Percentiles rank a stretch among this genome's conserved stretches.
These are phyloP conservation scores for Penelope pileata DNA, from an alignment of 2,113 vertebrate genomes.

Conservation along the genomic window DNA sequence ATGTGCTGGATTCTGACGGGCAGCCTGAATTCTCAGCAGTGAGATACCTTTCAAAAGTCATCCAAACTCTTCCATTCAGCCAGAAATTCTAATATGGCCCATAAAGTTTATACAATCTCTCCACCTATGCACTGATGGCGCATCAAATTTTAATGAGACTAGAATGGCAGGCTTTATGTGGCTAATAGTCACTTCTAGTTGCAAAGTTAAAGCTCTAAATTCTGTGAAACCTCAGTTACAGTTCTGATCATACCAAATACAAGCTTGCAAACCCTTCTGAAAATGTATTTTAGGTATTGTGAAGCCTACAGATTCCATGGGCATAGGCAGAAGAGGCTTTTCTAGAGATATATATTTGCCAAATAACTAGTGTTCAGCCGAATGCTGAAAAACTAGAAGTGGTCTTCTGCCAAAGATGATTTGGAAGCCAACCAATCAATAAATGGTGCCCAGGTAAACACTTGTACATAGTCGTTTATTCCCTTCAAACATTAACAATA, in stretches of 20 bases:
- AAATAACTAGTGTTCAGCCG: not conserved
- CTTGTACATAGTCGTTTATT: not conserved
- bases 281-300: not conserved
- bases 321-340: not conserved
- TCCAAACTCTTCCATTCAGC: not conserved
- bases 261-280: not conserved
- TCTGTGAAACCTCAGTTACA: not conserved
- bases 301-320: not conserved
- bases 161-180: fast-evolving
- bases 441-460: not conserved
- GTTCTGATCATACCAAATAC: not conserved
- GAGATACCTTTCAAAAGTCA: not conserved
- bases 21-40: not conserved
- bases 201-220: not conserved
- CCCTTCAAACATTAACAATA: not conserved
- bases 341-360: not conserved
- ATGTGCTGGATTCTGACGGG: not conserved
- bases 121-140: not conserved
- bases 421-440: not conserved
- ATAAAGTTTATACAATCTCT: not conserved
- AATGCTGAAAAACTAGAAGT: not conserved
- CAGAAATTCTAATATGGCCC: not conserved
- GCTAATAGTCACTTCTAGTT: not conserved
- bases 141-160: not conserved
- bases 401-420: not conserved